A percentile compares a stretch with the other conserved stretches of the same genome.
These are phyloP conservation scores for Sebastes iracundus DNA, from an alignment of 2,797 vertebrate species.

Conservation along the genomic window DNA sequence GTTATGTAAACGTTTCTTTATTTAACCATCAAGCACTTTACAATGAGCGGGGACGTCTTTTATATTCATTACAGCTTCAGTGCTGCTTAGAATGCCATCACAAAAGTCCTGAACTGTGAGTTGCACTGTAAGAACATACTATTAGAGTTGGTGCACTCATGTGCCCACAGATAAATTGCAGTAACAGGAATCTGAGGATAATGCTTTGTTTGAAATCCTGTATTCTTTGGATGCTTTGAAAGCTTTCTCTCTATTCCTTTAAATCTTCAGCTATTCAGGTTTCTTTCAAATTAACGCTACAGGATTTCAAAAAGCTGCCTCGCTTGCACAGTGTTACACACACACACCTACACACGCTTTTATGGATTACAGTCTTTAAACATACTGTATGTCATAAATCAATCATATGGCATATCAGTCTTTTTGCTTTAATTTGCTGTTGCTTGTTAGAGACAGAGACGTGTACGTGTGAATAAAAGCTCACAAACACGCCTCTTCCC, in stretches of 20 bases:
- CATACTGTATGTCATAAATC: background rate
- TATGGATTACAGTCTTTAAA: background rate
- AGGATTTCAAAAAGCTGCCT: background rate
- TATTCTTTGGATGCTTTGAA: background rate
- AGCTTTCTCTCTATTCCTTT: background rate
- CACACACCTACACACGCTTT: background rate
- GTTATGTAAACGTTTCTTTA: background rate
- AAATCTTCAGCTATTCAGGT: background rate
- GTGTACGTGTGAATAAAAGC: background rate
- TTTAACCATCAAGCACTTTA: background rate
- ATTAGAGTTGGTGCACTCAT: background rate
- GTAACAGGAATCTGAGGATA: background rate
- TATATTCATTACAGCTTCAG: background rate
- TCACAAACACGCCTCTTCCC: background rate
- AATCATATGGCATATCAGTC: background rate
- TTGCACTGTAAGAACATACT: background rate
- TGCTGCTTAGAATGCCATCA: background rate
- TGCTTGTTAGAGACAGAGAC: background rate
- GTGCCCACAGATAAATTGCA: background rate
- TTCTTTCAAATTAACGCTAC: background rate
- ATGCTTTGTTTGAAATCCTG: background rate
- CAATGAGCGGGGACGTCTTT: background rate
- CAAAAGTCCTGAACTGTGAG: background rate
- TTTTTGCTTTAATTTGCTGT: background rate
- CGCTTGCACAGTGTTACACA: background rate